These are phyloP conservation scores for Cnemophilus loriae DNA, from an alignment of 2,113 vertebrate genomes.

Conservation along the genomic window DNA sequence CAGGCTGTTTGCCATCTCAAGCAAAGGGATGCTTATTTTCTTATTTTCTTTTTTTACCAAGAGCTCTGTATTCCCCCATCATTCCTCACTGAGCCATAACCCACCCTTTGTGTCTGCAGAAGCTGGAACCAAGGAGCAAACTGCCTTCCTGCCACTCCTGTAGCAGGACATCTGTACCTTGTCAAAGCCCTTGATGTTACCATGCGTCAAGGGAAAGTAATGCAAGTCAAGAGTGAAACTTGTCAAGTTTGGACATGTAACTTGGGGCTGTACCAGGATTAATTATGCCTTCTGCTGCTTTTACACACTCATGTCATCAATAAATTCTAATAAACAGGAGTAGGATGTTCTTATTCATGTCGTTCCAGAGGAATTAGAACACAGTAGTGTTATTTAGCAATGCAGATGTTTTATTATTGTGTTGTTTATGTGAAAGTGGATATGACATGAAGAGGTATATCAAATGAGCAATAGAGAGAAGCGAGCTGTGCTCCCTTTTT, in stretches of 20 bases:
- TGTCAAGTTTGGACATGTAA: slow-evolving; percentile 61
- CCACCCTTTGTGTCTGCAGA: background rate
- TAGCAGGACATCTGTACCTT: slow-evolving; percentile 29
- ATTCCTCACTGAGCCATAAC: background rate
- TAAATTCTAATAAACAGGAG: slow-evolving; percentile 75
- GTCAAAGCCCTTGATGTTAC: background rate
- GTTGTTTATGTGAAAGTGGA: slow-evolving; percentile 72
- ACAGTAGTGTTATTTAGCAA: slow-evolving; percentile 72
- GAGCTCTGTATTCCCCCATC: background rate
- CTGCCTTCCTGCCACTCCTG: background rate
- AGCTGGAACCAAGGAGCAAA: background rate
- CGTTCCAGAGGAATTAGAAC: slow-evolving; percentile 73
- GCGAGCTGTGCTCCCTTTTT: slow-evolving; percentile 58
- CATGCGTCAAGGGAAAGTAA: background rate
- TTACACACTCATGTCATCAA: slow-evolving; percentile 63
- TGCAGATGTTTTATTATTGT: slow-evolving; percentile 72
- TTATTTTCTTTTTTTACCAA: background rate
- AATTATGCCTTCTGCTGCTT: slow-evolving; percentile 71
- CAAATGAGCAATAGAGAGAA: slow-evolving; percentile 64
- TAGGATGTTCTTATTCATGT: slow-evolving; percentile 69
- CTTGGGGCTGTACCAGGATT: slow-evolving; percentile 64
- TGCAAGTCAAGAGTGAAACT: slow-evolving; percentile 56
- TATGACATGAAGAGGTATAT: slow-evolving; percentile 68
- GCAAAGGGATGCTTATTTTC: background rate
- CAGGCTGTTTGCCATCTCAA: background rate